Base-by-base conservation (phyloP, 1,140 invertebrate species). In the Druon quercuslanigerum region DNA sequence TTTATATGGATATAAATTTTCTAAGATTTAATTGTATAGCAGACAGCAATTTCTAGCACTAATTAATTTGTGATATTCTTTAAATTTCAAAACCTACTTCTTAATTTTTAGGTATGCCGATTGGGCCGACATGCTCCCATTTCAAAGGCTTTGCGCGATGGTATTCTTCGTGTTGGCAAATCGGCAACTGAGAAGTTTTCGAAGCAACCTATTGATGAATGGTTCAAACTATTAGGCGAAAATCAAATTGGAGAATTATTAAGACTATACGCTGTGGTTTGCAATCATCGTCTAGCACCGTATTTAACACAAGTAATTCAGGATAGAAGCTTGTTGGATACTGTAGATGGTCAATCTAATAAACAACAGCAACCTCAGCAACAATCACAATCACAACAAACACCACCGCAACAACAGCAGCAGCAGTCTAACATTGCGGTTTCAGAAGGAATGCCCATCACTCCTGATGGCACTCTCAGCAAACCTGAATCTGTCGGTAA, bases 71-170 rank as follows among this genome's bases (percentile, higher is more conserved):
- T 70, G 33, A 50, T 72, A 14, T 71, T 19, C 82, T 19, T 73
- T 33, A 5, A 33, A 5, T 33, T 3, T 33, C 25, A 33, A 52
- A 51, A 19, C 50, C n/a, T 73, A 46, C 19, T 73, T 78, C 19
- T 20, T 72, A 50, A 20, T 66, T 82, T 89, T 6, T 71, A 94
- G 92, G 92, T 96, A 83, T 98, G 97, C 90, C 94, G 96, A 79
- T 92, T 99, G 72, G 98, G 98, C 25, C 93, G 95, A 57, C 98
- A 99, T 89, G 95, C 95, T 77, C 96, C 97, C 3, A 96, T 98
- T 16, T 94, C 95, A 1, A 96, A 97, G 86, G 92, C 95, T 33
- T 92, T 96, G 20, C 93, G 95, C 17, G 97, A 99, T 87, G 98
- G 98, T 20, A 96, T 99, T 75, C 92, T 99, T 50, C 93, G 96